These are phyloP conservation scores for Tetragonula carbonaria DNA, from an alignment of 2,888 invertebrate genomes.

Conservation along the genomic window DNA sequence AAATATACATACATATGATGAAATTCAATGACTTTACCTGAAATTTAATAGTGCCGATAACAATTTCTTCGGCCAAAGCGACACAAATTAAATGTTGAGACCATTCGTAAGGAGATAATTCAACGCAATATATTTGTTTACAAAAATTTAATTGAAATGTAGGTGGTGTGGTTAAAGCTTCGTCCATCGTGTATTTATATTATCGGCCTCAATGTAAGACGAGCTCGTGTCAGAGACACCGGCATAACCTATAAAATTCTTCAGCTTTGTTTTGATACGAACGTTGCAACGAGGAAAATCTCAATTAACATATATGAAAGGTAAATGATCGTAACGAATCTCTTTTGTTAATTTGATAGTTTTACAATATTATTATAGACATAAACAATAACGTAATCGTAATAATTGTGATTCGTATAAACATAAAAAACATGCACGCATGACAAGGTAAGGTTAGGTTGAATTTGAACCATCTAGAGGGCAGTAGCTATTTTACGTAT, in stretches of 20 bases:
- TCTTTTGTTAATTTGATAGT: neutral
- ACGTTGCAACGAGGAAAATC: neutral
- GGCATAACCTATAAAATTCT: constrained; percentile 73
- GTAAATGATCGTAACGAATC: constrained; percentile 13
- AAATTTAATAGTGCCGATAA: constrained; percentile 86
- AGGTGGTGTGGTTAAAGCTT: constrained; percentile 80
- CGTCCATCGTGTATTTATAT: constrained; percentile 75
- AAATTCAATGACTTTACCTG: constrained; percentile 82
- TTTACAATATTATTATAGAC: neutral
- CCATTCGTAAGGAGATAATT: constrained; percentile 88
- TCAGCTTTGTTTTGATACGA: neutral
- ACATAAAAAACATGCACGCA: constrained; percentile 44
- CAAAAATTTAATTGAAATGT: constrained; percentile 85
- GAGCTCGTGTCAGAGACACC: constrained; percentile 42
- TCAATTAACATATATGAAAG: neutral
- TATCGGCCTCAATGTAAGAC: neutral
- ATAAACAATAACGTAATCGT: neutral
- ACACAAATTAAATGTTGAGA: constrained; percentile 87
- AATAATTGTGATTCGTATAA: constrained; percentile 14
- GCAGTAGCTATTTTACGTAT: constrained; percentile 62
- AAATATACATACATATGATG: neutral
- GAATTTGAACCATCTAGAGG: constrained; percentile 52
- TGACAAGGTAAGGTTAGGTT: constrained; percentile 41
- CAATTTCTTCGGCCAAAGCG: constrained; percentile 86
- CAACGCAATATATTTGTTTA: constrained; percentile 86